Evolutionary conservation across 2,113 vertebrate species (phyloP).

Genomic region (Ellobius talpinus): DNA sequence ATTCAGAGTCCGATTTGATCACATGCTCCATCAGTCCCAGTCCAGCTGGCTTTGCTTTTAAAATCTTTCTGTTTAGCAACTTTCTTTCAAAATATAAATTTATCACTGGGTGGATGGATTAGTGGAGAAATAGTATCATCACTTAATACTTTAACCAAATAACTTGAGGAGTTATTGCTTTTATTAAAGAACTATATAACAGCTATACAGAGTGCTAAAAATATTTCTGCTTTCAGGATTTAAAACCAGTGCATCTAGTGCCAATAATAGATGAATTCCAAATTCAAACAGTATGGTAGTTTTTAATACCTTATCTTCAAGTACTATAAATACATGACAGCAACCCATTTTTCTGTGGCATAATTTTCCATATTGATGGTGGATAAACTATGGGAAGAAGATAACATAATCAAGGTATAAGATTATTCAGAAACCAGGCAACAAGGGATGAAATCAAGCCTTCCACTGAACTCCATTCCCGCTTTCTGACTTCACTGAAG

Average conservation of each 20-base stretch:
- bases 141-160: slow-evolving; percentile 46
- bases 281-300: slow-evolving; percentile 13
- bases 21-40: no score
- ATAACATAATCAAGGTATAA: slow-evolving; percentile 54
- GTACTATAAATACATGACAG: not conserved
- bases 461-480: slow-evolving; percentile 22
- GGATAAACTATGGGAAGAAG: slow-evolving; percentile 33
- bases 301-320: not conserved
- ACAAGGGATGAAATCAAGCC: slow-evolving; percentile 48
- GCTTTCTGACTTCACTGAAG: slow-evolving; percentile 63
- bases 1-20: no score
- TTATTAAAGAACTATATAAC: not conserved
- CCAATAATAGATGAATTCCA: not conserved
- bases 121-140: not conserved
- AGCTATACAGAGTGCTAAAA: not conserved
- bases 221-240: not conserved
- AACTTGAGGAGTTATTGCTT: not conserved
- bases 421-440: slow-evolving; percentile 55
- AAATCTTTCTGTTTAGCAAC: slow-evolving; percentile 1
- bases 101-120: slow-evolving; percentile 3
- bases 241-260: slow-evolving; percentile 29
- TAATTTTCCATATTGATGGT: slow-evolving; percentile 25
- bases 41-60: no score
- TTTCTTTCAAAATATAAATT: slow-evolving; percentile 32
- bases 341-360: not conserved